A percentile compares a stretch with the other conserved stretches of the same genome.
Evolutionary conservation across 2,113 vertebrate species (phyloP).

Genomic region (Ceyx melanurus): DNA sequence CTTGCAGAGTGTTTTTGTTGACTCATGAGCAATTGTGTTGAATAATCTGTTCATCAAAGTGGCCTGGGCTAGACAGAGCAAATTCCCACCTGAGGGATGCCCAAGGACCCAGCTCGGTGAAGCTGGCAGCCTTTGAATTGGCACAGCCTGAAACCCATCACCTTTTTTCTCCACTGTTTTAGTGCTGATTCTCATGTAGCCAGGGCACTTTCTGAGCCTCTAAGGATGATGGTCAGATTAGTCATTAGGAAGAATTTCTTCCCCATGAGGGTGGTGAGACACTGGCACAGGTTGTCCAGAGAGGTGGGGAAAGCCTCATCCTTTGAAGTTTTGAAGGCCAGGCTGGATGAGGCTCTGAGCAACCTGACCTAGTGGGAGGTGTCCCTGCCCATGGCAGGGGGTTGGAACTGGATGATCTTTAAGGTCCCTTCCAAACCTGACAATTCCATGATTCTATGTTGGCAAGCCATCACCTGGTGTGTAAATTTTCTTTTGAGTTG

Average conservation of each 20-base stretch:
- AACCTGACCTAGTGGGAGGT: too few species aligned
- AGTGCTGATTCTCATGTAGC: neutral
- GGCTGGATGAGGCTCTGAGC: too few species aligned
- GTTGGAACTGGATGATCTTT: too few species aligned
- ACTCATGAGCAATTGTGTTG: neutral
- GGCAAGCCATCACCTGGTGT: neutral
- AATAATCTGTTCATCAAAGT: neutral
- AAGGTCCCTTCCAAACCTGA: too few species aligned
- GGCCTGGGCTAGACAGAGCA: neutral
- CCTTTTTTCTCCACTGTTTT: neutral
- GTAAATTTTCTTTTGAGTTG: neutral
- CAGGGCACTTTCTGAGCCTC: neutral
- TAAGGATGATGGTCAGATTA: neutral
- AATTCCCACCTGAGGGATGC: neutral
- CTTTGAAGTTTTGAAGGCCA: too few species aligned
- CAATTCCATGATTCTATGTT: neutral
- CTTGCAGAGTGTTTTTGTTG: neutral
- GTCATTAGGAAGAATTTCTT: too few species aligned
- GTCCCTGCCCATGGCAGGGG: too few species aligned
- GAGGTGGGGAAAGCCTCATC: too few species aligned
- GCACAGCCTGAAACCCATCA: neutral
- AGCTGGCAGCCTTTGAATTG: neutral
- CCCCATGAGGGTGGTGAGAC: too few species aligned
- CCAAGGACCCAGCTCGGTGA: neutral
- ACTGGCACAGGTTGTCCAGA: too few species aligned